A percentile compares a stretch with the other conserved stretches of the same genome.
Evolutionary conservation across 1,140 invertebrate species (phyloP).

Genomic region (Rhagoletis pomonella): DNA sequence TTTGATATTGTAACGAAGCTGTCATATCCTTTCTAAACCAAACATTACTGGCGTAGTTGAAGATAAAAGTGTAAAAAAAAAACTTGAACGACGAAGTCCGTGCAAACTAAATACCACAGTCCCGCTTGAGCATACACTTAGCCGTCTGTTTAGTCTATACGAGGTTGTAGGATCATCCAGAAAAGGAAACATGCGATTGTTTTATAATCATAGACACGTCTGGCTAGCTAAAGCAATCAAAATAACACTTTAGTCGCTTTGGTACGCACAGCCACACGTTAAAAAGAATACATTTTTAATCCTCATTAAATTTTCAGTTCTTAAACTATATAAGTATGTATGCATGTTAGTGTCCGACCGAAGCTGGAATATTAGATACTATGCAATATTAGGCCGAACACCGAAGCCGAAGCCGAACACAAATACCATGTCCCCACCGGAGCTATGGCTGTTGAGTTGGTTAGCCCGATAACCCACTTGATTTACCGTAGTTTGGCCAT

Average conservation of each 20-base stretch:
- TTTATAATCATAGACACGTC: slow-evolving; percentile 26
- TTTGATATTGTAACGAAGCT: slow-evolving; percentile 27
- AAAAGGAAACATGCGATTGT: not conserved
- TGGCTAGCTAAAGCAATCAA: not conserved
- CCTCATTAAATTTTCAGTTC: too few relatives aligned
- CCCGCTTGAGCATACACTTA: not conserved
- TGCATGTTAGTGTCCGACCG: too few relatives aligned
- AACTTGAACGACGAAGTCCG: not conserved
- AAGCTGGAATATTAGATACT: too few relatives aligned
- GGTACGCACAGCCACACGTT: too few relatives aligned
- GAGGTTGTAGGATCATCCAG: not conserved
- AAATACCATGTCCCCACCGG: too few relatives aligned
- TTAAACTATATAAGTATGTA: too few relatives aligned
- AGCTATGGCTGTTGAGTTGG: too few relatives aligned
- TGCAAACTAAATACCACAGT: not conserved
- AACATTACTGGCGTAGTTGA: not conserved
- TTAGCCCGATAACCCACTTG: too few relatives aligned
- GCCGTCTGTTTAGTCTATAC: not conserved
- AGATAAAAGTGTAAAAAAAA: not conserved
- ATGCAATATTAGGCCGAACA: too few relatives aligned
- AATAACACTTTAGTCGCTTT: not conserved
- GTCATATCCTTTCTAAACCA: not conserved
- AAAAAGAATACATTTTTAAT: too few relatives aligned
- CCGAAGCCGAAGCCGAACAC: too few relatives aligned
- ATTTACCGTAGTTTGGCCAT: too few relatives aligned